A percentile compares a stretch with the other conserved stretches of the same genome.
These are phyloP conservation scores for Ceuthmochares aereus DNA, from an alignment of 2,113 vertebrate species.

Conservation along the genomic window DNA sequence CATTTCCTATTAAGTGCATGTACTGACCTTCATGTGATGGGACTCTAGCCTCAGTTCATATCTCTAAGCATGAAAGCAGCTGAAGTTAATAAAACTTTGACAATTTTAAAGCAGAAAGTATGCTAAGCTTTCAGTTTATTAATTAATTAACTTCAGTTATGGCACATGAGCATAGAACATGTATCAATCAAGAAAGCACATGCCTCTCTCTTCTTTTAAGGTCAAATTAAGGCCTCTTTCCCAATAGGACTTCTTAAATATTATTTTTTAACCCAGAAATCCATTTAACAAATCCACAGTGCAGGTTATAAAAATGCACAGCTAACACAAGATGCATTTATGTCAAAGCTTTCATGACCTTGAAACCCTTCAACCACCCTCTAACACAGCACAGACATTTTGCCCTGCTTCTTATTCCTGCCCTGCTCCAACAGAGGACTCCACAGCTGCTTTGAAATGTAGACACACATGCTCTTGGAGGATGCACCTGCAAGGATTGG, in stretches of 20 bases:
- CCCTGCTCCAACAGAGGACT: background rate
- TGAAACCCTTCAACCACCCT: background rate
- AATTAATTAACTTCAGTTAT: background rate
- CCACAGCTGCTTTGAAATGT: background rate
- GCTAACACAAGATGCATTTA: background rate
- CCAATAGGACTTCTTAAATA: background rate
- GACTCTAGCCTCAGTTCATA: background rate
- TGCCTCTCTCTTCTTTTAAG: background rate
- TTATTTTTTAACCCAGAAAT: background rate
- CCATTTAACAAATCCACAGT: background rate
- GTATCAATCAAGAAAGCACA: background rate
- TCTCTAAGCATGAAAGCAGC: background rate
- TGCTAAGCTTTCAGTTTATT: background rate
- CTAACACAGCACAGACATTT: background rate
- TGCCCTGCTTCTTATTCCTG: background rate
- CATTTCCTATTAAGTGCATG: background rate
- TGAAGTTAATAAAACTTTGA: background rate
- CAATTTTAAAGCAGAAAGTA: background rate
- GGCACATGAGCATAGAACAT: background rate
- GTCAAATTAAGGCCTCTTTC: background rate
- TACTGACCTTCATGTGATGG: background rate
- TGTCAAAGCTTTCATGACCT: background rate
- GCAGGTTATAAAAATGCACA: background rate
- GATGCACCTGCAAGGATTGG: slow-evolving; percentile 41
- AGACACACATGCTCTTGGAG: background rate